These are phyloP conservation scores for Mesodorylaimus sp. DNA, from an alignment of 2,888 invertebrate species.

Conservation along the genomic window DNA sequence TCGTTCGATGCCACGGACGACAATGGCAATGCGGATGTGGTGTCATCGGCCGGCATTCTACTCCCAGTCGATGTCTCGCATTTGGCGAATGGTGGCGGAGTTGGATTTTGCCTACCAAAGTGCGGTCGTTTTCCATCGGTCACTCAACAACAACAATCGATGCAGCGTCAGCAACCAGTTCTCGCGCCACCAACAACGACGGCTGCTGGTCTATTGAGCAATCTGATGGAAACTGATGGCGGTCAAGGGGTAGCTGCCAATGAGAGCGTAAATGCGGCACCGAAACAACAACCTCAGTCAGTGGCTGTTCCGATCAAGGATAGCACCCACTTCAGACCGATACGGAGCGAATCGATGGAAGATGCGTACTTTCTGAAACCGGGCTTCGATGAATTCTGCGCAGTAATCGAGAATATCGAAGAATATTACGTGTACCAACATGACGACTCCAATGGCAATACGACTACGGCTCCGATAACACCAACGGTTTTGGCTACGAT, in stretches of 20 bases:
- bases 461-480: no score
- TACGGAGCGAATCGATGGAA: constrained; percentile 6
- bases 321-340: constrained; percentile 4
- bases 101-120: constrained; percentile 2
- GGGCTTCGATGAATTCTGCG: constrained; percentile 1
- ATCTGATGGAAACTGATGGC: no score
- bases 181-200: no score
- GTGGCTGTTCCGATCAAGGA: constrained; percentile 3
- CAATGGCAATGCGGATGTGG: no score
- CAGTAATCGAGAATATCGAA: background rate
- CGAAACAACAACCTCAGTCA: background rate
- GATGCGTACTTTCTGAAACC: constrained; percentile 4
- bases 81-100: no score
- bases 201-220: no score
- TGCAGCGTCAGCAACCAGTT: no score
- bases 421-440: background rate
- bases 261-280: background rate
- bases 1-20: no score
- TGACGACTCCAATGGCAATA: background rate
- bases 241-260: background rate
- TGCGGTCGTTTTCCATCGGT: background rate
- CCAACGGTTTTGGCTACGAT: no score
- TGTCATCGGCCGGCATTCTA: no score
- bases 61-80: no score
- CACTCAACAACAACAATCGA: no score